Evolutionary conservation across 2,888 invertebrate genomes (phyloP).

Genomic region (Drosophila paranaensis): DNA sequence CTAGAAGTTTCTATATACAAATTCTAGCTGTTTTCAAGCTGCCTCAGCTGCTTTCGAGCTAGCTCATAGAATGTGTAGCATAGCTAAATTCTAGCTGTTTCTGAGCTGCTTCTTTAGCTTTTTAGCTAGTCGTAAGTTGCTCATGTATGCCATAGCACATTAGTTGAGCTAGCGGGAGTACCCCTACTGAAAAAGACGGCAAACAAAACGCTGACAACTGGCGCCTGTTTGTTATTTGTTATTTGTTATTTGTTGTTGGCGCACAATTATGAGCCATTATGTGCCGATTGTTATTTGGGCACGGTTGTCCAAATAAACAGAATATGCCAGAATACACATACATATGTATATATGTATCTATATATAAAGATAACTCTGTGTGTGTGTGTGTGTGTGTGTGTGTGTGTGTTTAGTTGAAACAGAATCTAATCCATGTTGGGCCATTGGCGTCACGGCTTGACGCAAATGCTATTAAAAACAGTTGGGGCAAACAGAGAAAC

Average conservation of each 20-base stretch:
- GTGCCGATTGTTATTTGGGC: constrained; percentile 50
- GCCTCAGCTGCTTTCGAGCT: no score
- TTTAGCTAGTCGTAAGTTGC: background rate
- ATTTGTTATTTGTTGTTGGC: constrained; percentile 14
- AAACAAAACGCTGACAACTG: constrained; percentile 30
- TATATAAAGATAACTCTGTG: background rate
- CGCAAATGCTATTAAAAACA: constrained; percentile 77
- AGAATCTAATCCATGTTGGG: constrained; percentile 66
- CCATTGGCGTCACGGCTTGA: constrained; percentile 63
- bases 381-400: constrained; percentile 2
- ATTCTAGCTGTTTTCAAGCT: no score
- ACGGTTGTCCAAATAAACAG: constrained; percentile 43
- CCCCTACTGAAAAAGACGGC: background rate
- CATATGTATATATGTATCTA: background rate
- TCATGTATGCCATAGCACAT: background rate
- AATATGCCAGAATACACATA: constrained; percentile 5
- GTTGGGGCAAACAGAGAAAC: constrained; percentile 50
- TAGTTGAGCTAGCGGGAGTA: background rate
- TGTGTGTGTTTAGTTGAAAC: constrained; percentile 6
- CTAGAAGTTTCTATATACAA: no score
- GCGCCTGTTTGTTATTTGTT: constrained; percentile 37
- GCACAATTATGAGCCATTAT: constrained; percentile 51
- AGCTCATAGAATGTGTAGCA: no score
- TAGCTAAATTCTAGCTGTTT: background rate
- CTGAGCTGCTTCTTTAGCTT: background rate